Conservation (phyloP, 2,888 invertebrate species). For the Chrysodeixis includens region DNA sequence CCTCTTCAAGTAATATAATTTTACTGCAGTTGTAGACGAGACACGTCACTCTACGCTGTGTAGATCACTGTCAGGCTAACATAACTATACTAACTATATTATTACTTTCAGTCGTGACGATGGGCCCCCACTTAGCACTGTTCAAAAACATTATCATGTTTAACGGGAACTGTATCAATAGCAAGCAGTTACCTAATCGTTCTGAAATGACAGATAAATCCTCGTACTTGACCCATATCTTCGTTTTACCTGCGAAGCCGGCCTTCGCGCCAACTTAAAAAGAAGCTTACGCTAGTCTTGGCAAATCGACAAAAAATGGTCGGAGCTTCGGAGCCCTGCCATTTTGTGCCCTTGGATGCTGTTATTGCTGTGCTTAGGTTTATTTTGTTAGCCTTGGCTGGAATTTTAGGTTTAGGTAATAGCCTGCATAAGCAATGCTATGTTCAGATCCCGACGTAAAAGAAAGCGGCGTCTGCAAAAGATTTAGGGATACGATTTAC, state of each 20-base stretch:
- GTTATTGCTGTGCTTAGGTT: not conserved
- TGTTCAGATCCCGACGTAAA: not conserved
- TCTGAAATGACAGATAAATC: constrained; percentile 1
- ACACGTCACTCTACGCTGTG: too few species aligned
- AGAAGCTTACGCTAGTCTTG: not conserved
- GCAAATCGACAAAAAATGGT: constrained; percentile 5
- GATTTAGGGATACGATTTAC: not conserved
- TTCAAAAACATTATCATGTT: not conserved
- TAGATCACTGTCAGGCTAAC: too few species aligned
- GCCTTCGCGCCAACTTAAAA: constrained; percentile 4
- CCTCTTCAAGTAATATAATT: not conserved
- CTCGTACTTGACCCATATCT: not conserved
- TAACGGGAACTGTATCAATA: not conserved
- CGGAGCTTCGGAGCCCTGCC: not conserved
- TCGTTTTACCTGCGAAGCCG: not conserved
- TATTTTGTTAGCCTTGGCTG: not conserved
- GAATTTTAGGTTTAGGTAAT: not conserved
- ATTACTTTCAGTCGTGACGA: too few species aligned
- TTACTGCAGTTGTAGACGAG: too few species aligned
- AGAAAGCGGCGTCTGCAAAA: not conserved
- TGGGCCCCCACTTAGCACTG: too few species aligned
- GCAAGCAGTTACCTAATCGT: not conserved
- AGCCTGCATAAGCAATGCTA: not conserved
- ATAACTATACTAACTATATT: too few species aligned
- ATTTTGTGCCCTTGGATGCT: not conserved